Conservation (phyloP, 1,140 invertebrate genomes). For the Tribolium madens region DNA sequence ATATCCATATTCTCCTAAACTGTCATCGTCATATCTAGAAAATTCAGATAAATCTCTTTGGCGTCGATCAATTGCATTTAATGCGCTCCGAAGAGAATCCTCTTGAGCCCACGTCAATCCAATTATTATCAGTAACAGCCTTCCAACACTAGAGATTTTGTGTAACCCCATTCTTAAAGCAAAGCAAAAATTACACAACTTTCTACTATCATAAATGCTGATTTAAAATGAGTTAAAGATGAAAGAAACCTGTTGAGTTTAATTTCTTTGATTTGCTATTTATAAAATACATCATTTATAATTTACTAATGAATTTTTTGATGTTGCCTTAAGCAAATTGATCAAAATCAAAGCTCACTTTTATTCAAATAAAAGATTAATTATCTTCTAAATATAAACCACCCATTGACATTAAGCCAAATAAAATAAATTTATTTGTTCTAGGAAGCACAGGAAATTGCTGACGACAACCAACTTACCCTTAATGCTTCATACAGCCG, state of each 20-base stretch:
- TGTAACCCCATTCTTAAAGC: conserved; percentile 39
- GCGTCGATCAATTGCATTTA: conserved; percentile 67
- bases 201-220: not conserved
- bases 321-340: not conserved
- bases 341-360: conserved; percentile 1
- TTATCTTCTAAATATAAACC: conserved; percentile 13
- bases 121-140: conserved; percentile 34
- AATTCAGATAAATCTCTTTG: conserved; percentile 61
- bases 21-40: conserved; percentile 51
- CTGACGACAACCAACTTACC: conserved; percentile 21
- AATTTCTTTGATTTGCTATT: not conserved
- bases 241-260: conserved; percentile 31
- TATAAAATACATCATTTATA: not conserved
- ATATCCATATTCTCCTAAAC: conserved; percentile 53
- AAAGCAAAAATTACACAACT: not conserved
- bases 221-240: not conserved
- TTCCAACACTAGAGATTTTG: conserved; percentile 4
- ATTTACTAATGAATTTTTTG: not conserved
- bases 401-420: not conserved
- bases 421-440: not conserved
- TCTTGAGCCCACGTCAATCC: conserved; percentile 52
- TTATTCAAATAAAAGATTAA: not conserved
- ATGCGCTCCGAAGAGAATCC: conserved; percentile 65
- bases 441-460: not conserved
- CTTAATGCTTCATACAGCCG: conserved; percentile 34